phyloP scores from a whole-genome alignment of 2,113 vertebrate genomes.

The Archilochus colubris region DNA sequence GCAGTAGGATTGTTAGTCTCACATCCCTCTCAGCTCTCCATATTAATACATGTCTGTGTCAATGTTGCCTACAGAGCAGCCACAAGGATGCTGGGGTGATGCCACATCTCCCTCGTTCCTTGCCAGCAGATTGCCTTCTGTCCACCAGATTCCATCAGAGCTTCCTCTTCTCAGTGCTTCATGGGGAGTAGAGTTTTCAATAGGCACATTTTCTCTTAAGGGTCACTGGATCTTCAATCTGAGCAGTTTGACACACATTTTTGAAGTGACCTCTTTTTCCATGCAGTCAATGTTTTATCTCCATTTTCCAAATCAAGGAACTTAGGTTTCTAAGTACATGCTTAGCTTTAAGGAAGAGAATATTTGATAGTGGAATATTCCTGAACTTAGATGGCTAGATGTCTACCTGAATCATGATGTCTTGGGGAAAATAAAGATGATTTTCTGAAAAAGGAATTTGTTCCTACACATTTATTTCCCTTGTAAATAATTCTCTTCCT shows the following conservation, averaged over 20 bases:
- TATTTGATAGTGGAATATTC: background rate
- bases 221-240: background rate
- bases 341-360: background rate
- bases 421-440: background rate
- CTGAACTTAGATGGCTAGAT: background rate
- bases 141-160: accelerated
- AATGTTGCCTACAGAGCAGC: background rate
- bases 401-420: background rate
- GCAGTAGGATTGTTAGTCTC: background rate
- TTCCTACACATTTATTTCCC: background rate
- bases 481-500: background rate
- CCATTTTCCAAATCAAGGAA: background rate
- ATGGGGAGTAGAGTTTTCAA: background rate
- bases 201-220: background rate
- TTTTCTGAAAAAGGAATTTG: background rate
- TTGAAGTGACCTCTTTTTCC: background rate
- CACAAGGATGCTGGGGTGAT: background rate
- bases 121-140: background rate
- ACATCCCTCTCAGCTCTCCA: background rate
- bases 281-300: background rate
- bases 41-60: background rate
- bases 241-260: background rate
- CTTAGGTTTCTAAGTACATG: background rate
- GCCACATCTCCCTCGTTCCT: accelerated
- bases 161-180: background rate